Percentiles rank a stretch among this genome's conserved stretches.
phyloP scores from a whole-genome alignment of 1,140 invertebrate genomes.

The Stegodyphus mimosarum region DNA sequence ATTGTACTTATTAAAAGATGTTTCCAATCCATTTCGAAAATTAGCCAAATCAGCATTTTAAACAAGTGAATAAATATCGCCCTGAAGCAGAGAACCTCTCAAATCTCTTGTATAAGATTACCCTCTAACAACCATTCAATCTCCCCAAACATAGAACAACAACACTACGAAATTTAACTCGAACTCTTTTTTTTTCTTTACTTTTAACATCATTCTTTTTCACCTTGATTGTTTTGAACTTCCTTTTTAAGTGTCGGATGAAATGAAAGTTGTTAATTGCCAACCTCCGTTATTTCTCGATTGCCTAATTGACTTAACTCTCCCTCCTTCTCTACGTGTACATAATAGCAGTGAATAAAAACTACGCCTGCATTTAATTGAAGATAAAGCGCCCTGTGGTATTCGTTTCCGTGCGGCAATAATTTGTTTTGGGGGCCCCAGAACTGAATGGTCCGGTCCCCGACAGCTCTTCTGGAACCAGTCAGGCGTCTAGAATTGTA shows the following conservation, averaged over 20 bases:
- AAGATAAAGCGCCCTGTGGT: slow-evolving; percentile 57
- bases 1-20: too few relatives aligned
- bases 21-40: too few relatives aligned
- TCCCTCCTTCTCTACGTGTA: slow-evolving; percentile 30
- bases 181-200: background rate
- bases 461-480: background rate
- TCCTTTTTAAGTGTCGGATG: slow-evolving; percentile 57
- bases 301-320: slow-evolving; percentile 58
- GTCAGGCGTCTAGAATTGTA: slow-evolving; percentile 45
- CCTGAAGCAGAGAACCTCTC: too few relatives aligned
- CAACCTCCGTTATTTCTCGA: slow-evolving; percentile 43
- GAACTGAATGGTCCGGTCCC: slow-evolving; percentile 22
- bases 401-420: slow-evolving; percentile 53
- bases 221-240: slow-evolving; percentile 55
- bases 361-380: slow-evolving; percentile 47
- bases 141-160: background rate
- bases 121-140: background rate
- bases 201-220: slow-evolving; percentile 46
- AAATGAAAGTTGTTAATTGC: slow-evolving; percentile 60
- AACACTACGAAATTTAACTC: background rate
- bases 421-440: slow-evolving; percentile 52
- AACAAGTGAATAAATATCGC: too few relatives aligned
- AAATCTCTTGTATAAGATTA: too few relatives aligned
- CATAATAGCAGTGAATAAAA: slow-evolving; percentile 20
- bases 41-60: too few relatives aligned